These are phyloP conservation scores for Chrysopilus asiliformis DNA, from an alignment of 2,888 invertebrate species.

Conservation along the genomic window DNA sequence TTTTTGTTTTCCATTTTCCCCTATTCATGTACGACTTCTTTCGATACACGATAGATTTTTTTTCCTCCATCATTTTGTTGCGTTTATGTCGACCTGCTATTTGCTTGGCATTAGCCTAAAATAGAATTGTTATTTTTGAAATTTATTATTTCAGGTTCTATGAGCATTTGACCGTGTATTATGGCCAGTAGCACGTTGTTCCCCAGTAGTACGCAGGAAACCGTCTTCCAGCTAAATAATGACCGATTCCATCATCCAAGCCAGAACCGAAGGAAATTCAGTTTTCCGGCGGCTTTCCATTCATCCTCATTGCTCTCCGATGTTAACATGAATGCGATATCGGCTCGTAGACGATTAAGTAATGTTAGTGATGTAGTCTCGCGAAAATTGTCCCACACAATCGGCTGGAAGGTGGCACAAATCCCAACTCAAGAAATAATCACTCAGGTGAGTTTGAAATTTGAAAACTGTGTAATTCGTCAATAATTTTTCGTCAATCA, in stretches of 20 bases:
- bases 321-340: constrained; percentile 24
- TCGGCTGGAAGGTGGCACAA: constrained; percentile 48
- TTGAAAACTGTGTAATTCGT: neutral
- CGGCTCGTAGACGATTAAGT: constrained; percentile 52
- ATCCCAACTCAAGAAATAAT: constrained; percentile 42
- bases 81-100: too few relatives aligned
- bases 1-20: too few relatives aligned
- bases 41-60: too few relatives aligned
- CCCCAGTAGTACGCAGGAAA: neutral
- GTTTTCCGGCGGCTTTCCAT: constrained; percentile 42
- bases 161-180: too few relatives aligned
- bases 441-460: constrained; percentile 30
- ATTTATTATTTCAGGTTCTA: too few relatives aligned
- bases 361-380: constrained; percentile 61
- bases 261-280: constrained; percentile 39
- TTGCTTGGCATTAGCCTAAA: too few relatives aligned
- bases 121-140: too few relatives aligned
- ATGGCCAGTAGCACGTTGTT: too few relatives aligned
- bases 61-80: too few relatives aligned
- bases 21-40: too few relatives aligned
- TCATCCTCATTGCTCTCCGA: constrained; percentile 29
- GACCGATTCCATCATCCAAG: neutral
- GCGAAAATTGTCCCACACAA: constrained; percentile 67
- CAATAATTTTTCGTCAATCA: neutral
- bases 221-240: neutral